Base-by-base conservation (phyloP, 1,140 invertebrate species). In the Papilio polyxenes region DNA sequence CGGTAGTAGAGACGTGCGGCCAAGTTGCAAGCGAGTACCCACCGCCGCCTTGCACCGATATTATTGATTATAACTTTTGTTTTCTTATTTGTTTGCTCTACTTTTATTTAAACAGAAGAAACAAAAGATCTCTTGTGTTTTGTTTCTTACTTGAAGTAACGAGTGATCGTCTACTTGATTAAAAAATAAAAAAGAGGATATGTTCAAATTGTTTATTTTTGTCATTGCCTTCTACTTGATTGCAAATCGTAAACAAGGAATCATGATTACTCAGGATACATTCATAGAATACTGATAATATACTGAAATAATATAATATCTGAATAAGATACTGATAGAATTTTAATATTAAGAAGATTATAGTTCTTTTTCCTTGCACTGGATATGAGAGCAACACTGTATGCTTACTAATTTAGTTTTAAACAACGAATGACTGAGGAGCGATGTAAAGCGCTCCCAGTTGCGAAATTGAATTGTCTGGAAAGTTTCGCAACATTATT, bases 391-490 rank as follows among this genome's bases (percentile, higher is more conserved):
- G 65, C 13, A 72, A 72, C 65, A 72, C 31, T 31, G 65, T 37
- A 72, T 37, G 65, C 31, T 72, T 37, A 20, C 40, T 77, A 77
- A 77, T 77, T 77, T 53, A 77, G 49, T 77, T 77, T 53, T 31
- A 49, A 77, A 77, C 49, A 53, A 51, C n/a, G 1, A 53, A 44
- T n/a, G 49, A 77, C 20, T 48, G n/a, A 75, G 74, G 17, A 49
- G 75, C 49, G 75, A 9, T 37, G 75, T 51, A 77, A 77, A 31
- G 48, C 7, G 11, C 23, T 77, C 48, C 20, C 44, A 51, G 75
- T 77, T 49, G 49, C 75, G 10, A 49, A 77, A 77, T 77, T 77
- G 75, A 77, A 53, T 77, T 77, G 75, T 77, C 75, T 77, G 75
- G 75, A 77, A 77, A 77, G 75, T 77, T 77, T 31, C 31, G 20